Conservation (phyloP, 2,797 vertebrate genomes). For the Lepidocolaptes lacrymiger region DNA sequence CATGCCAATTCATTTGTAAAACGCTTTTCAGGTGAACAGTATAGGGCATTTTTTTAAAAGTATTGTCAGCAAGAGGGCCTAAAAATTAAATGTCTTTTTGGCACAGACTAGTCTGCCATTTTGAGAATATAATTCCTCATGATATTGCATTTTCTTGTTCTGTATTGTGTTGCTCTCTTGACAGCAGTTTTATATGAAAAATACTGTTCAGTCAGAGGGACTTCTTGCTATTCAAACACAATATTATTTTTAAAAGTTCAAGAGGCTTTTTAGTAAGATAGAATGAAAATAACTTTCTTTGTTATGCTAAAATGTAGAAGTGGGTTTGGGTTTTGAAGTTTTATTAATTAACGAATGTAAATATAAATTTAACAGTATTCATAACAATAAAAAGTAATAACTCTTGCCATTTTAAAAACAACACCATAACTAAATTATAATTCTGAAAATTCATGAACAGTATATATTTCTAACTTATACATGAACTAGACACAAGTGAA, state of each 20-base stretch:
- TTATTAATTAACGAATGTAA: background rate
- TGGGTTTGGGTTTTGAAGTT: background rate
- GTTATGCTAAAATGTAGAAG: background rate
- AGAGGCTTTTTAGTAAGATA: background rate
- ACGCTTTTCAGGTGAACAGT: background rate
- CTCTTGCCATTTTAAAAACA: background rate
- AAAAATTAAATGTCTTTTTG: background rate
- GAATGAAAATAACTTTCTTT: background rate
- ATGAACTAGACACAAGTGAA: background rate
- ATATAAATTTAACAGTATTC: background rate
- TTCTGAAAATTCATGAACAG: background rate
- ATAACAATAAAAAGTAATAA: background rate
- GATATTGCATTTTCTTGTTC: background rate
- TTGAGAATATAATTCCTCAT: background rate
- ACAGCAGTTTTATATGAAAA: background rate
- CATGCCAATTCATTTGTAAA: background rate
- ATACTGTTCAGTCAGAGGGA: background rate
- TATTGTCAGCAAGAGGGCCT: background rate
- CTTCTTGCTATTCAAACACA: background rate
- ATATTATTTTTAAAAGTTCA: background rate
- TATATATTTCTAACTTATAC: background rate
- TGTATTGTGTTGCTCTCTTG: background rate
- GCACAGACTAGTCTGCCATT: background rate
- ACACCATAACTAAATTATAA: background rate
- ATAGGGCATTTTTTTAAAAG: background rate